Evolutionary conservation across 2,888 invertebrate species (phyloP).

Genomic region (Epicampocera succincta): DNA sequence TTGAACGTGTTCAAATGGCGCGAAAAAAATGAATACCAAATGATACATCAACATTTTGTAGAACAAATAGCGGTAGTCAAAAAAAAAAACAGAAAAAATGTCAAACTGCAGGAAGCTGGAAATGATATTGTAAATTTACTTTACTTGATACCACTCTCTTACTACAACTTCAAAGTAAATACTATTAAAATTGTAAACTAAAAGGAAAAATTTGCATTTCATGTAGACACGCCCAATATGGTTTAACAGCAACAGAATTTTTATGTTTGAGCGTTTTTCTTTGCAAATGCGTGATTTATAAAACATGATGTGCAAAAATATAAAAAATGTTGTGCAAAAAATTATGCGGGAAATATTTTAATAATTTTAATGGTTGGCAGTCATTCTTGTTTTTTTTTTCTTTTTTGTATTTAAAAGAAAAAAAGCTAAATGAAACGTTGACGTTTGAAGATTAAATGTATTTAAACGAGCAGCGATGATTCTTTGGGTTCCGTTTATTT

Average conservation of each 20-base stretch:
- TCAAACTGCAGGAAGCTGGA: constrained; percentile 44
- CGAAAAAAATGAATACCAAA: constrained; percentile 63
- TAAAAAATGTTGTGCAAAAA: constrained; percentile 4
- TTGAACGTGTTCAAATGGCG: constrained; percentile 66
- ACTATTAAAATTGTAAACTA: constrained; percentile 55
- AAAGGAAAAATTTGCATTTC: constrained; percentile 68
- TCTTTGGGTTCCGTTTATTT: constrained; percentile 21
- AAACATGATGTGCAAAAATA: constrained; percentile 69
- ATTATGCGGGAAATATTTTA: constrained; percentile 75
- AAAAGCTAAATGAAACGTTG: constrained; percentile 68
- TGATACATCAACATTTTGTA: constrained; percentile 62
- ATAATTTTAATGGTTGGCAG: constrained; percentile 79
- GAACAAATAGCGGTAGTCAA: constrained; percentile 11
- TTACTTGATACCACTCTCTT: constrained; percentile 16
- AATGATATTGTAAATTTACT: constrained; percentile 62
- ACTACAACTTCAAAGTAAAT: constrained; percentile 23
- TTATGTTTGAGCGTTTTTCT: constrained; percentile 57
- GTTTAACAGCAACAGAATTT: constrained; percentile 43
- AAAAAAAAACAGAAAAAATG: constrained; percentile 17
- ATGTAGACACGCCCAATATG: constrained; percentile 69
- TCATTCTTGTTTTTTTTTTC: constrained; percentile 32
- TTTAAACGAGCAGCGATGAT: constrained; percentile 65
- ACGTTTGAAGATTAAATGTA: constrained; percentile 70
- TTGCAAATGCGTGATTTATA: constrained; percentile 63
- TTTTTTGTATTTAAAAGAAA: constrained; percentile 31